Evolutionary conservation across 2,113 vertebrate genomes (phyloP).

Genomic region (Sphaerodactylus townsendi): DNA sequence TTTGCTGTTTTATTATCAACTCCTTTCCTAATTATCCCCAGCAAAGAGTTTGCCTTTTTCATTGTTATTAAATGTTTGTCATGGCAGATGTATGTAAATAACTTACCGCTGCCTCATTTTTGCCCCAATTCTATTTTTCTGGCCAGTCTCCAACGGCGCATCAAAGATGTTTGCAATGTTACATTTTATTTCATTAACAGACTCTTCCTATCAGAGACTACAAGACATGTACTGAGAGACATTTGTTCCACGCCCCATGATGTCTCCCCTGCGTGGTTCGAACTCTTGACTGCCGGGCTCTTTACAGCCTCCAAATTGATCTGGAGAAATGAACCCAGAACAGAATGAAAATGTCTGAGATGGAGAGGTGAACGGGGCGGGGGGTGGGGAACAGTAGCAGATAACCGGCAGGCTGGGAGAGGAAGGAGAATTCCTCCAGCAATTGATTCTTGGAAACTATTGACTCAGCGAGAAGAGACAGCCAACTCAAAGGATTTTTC

Average conservation of each 20-base stretch:
- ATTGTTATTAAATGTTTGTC: too few species aligned
- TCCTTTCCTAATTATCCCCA: too few species aligned
- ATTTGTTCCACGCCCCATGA: neutral
- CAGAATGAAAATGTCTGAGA: neutral
- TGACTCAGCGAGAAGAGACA: neutral
- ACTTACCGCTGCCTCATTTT: too few species aligned
- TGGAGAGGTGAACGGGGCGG: too few species aligned
- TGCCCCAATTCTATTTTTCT: too few species aligned
- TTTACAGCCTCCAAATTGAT: neutral
- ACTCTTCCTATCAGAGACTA: neutral
- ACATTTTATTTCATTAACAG: neutral
- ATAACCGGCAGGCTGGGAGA: neutral
- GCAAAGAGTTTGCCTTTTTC: too few species aligned
- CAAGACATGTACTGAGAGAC: neutral
- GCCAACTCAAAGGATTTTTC: neutral
- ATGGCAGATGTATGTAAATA: too few species aligned
- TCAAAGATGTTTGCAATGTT: too few species aligned
- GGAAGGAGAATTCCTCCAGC: neutral
- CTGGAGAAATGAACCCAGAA: neutral
- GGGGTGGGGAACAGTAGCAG: neutral
- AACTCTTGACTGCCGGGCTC: neutral
- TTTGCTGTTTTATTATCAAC: too few species aligned
- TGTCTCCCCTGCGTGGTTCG: neutral
- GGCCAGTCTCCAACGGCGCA: neutral
- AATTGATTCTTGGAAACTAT: slow-evolving; percentile 5